Conservation (phyloP, 2,797 vertebrate species). For the Arnoldichthys spilopterus region DNA sequence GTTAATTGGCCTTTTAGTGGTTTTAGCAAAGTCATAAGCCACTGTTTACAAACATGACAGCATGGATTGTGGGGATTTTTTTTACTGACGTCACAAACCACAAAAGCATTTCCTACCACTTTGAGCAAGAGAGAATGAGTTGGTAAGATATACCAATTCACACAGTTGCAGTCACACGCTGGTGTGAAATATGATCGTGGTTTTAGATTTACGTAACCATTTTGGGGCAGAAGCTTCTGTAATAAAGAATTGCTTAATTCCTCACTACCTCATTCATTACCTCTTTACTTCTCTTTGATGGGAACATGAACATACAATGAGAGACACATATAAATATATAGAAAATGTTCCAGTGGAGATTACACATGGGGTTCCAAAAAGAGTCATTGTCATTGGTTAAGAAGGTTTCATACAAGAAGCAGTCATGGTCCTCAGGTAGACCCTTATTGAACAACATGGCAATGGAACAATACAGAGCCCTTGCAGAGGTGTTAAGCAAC, state of each 20-base stretch:
- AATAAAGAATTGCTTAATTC: background rate
- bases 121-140: slow-evolving; percentile 6
- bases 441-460: too few species aligned
- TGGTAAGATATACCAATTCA: background rate
- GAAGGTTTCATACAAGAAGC: too few species aligned
- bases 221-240: background rate
- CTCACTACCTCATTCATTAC: too few species aligned
- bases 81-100: background rate
- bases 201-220: background rate
- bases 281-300: background rate
- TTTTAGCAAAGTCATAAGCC: background rate
- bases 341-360: too few species aligned
- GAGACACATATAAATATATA: too few species aligned
- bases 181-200: background rate
- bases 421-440: too few species aligned
- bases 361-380: too few species aligned
- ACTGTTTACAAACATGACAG: slow-evolving; percentile 13
- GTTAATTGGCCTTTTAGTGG: background rate
- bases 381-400: too few species aligned
- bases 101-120: slow-evolving; percentile 7
- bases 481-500: too few species aligned
- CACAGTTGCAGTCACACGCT: background rate
- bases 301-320: background rate
- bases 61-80: background rate
- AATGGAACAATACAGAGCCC: too few species aligned